Conservation (phyloP, 2,113 vertebrate species). For the Burhinus oedicnemus region DNA sequence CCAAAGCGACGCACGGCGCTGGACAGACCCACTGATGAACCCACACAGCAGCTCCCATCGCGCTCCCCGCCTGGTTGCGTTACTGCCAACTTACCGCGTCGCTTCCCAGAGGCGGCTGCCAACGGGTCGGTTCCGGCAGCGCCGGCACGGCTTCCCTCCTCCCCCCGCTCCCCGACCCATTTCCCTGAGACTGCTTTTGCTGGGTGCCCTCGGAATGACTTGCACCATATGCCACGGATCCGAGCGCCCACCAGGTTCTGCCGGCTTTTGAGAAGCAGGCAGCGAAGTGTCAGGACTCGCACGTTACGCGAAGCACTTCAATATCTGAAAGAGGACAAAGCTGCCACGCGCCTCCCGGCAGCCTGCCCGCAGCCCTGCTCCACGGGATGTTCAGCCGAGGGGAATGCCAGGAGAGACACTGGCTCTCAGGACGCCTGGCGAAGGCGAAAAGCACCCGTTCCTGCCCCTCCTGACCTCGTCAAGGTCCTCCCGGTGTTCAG, state of each 20-base stretch:
- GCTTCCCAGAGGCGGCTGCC: not conserved
- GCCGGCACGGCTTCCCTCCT: not conserved
- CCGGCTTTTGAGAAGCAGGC: not conserved
- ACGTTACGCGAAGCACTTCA: rapidly evolving
- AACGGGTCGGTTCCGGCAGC: not conserved
- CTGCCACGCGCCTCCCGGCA: rapidly evolving
- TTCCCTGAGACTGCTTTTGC: not conserved
- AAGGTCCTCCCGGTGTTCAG: not conserved
- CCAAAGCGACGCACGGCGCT: rapidly evolving
- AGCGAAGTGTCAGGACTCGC: not conserved
- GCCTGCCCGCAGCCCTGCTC: not conserved
- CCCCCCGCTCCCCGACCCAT: not conserved
- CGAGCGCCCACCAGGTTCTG: not conserved
- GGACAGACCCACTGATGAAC: rapidly evolving
- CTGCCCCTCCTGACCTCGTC: not conserved
- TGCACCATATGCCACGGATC: not conserved
- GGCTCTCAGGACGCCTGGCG: rapidly evolving
- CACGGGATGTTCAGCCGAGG: not conserved
- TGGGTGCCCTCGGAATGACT: not conserved
- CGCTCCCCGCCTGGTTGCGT: not conserved
- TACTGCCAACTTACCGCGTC: rapidly evolving
- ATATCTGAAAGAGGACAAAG: not conserved
- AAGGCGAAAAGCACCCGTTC: not conserved
- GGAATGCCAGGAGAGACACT: too few relatives aligned
- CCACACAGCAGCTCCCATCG: not conserved